Evolutionary conservation across 2,797 vertebrate species (phyloP), one percentile per base, ranked within the genome.

Genomic region (Momotus momota): DNA sequence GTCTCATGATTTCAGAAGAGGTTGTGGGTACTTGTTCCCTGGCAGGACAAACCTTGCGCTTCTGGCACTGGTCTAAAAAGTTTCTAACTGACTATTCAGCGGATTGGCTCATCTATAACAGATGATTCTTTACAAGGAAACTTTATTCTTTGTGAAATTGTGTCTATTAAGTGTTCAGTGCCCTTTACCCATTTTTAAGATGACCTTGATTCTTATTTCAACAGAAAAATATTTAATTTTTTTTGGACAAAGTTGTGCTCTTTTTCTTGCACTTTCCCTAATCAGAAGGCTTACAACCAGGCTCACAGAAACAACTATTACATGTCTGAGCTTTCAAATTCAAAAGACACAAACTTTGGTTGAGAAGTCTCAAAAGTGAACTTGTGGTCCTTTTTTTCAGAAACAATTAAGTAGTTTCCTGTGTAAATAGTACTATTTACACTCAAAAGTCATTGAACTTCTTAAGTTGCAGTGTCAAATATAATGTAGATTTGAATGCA

Each of bases 371-470:
- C 54, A 81, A 83, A 83, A 51, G 4, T 14, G 27, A 90, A 41
- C 17, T 75, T 2, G 0, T 4, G 31, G 22, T 5, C 13, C 49
- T 74, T 81, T 58, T 31, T 71, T 89, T 49, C 41, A 71, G 67
- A 74, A 94, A 74, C 2, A 91, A 20, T 51, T 71, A 61, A 35
- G n/a, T 66, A 60, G 43, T 84, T 94, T 75, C 40, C n/a, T 73
- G 20, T 20, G 11, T 88, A 86, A 93, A 86, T 70, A 12, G 6
- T 43, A 62, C 15, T 70, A 26, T 88, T 93, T 94, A 43, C 46
- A 69, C 69, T 31, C n/a, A 79, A 82, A 94, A 94, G n/a, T 81
- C 14, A 62, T 14, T 66, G 62, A 87, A 93, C 16, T 83, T 86
- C 26, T 75, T 35, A 18, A 69, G 48, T 70, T 88, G 12, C 8